Evolutionary conservation across 2,113 vertebrate genomes (phyloP), one percentile per base, ranked within the genome.

Genomic region (Cottus gobio): DNA sequence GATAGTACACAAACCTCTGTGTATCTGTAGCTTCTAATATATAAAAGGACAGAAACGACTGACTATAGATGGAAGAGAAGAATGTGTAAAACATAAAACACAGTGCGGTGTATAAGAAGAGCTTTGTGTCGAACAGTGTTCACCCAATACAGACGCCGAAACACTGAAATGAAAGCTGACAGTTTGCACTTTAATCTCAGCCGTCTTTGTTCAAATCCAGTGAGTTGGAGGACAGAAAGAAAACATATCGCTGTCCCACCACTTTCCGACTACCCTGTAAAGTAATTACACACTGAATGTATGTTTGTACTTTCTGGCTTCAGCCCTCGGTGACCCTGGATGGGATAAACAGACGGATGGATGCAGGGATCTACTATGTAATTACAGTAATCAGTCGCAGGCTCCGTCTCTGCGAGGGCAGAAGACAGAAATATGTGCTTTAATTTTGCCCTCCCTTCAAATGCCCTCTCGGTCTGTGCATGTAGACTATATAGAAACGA

Each of bases 361-460:
- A 75, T 64, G 26, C 70, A 71, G 26, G 20, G 56, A 71, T 57
- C 39, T 36, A 50, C 70, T 31, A 15, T 80, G 7, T 80, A 75
- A 80, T 85, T 66, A 82, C 9, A 30, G 36, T 68, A 80, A 79
- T 67, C 66, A 73, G 22, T 31, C 39, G 15, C 75, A 57, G 80
- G 26, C 54, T 77, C 44, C 18, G 65, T 52, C 64, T 72, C 57
- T 28, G 64, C 36, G 30, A 66, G 54, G 37, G 61, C 44, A n/a
- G 61, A 67, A n/a, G 24, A 36, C 10, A 66, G 75, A 84, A 84
- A 86, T 71, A 26, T 77, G 73, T 80, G 56, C 72, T 65, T 72
- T 34, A 22, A 73, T 66, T 61, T 75, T 60, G 57, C 56, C 73
- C 28, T 28, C 20, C 52, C 57, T 68, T 65, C 22, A 62, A 72